phyloP scores from a whole-genome alignment of 2,888 invertebrate species.

The Trichopoda pennipes region DNA sequence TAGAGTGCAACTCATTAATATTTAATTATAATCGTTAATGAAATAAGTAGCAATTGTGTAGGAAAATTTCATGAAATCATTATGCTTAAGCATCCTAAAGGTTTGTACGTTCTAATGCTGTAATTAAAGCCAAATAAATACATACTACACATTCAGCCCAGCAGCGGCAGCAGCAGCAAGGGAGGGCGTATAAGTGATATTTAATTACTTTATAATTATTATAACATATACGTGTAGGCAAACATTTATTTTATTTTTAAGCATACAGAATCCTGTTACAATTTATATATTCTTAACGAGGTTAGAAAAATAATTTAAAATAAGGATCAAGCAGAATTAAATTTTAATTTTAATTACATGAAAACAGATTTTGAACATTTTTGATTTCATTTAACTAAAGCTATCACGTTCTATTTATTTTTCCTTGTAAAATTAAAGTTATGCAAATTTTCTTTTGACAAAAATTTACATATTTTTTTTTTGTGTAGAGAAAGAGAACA shows the following conservation, averaged over 20 bases:
- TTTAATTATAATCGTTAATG: conserved; percentile 3
- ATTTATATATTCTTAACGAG: not conserved
- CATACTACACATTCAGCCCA: not conserved
- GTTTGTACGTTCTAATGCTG: not conserved
- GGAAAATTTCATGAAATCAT: not conserved
- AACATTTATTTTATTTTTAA: not conserved
- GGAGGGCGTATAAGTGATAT: conserved; percentile 44
- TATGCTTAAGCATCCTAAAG: not conserved
- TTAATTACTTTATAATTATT: conserved; percentile 55
- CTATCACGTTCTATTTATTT: not conserved
- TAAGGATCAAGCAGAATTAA: not conserved
- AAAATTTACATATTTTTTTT: not conserved
- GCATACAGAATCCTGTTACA: not conserved
- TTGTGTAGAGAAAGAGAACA: not conserved
- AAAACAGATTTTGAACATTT: too few species aligned
- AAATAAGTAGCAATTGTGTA: too few species aligned
- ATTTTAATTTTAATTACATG: not conserved
- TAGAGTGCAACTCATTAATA: not conserved
- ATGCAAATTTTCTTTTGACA: not conserved
- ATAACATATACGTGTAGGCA: conserved; percentile 15
- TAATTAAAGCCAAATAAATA: conserved; percentile 14
- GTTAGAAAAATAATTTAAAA: not conserved
- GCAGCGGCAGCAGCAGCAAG: not conserved
- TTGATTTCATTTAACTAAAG: too few species aligned
- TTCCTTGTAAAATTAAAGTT: not conserved